Base-by-base conservation (phyloP, 30 jellyfish, hydroid and myxozoan species). In the Aurelia coerulea region DNA sequence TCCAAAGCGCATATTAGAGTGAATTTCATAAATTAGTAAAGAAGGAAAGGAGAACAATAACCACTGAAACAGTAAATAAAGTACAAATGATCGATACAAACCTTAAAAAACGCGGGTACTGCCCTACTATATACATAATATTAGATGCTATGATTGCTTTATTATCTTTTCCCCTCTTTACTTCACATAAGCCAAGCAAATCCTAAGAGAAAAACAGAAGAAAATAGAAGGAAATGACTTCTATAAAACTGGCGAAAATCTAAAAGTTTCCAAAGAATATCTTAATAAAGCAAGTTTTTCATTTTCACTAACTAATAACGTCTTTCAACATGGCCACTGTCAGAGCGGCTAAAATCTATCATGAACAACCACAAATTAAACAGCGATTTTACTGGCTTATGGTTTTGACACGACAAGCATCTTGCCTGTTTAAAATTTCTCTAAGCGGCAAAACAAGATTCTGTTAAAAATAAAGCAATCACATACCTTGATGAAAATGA, bases 41-140 rank as follows among this genome's bases (percentile, higher is more conserved):
- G 2, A 7, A 0, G 2, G 53, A 46, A 46, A 46, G 56, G 56
- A 46, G 56, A 46, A 46, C 56, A 46, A 14, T 9, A 46, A 46
- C 8, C 56, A 46, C 15, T 46, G 56, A 46, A 46, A 46, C 15
- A 46, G 12, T 7, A 6, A 46, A 46, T 46, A 4, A 2, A 46
- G 56, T 46, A 46, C 56, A 46, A 46, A 9, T 46, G 6, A 6
- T 46, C 56, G 56, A 46, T 46, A 46, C 56, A 9, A 76, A 94
- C 97, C 97, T 91, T 39, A 96, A 66, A 84, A 96, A 96, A 3
- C 99, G 88, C 13, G 99, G 99, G 85, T 96, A 96, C 76, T 96
- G 98, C 66, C 98, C 97, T 74, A 96, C 99, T 65, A 91, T 92
- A 89, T 96, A 96, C 99, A 96, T 96, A 46, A 96, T 96, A 73